phyloP scores from a whole-genome alignment of 2,888 invertebrate species.

The Rhopalosiphum nymphaeae region DNA sequence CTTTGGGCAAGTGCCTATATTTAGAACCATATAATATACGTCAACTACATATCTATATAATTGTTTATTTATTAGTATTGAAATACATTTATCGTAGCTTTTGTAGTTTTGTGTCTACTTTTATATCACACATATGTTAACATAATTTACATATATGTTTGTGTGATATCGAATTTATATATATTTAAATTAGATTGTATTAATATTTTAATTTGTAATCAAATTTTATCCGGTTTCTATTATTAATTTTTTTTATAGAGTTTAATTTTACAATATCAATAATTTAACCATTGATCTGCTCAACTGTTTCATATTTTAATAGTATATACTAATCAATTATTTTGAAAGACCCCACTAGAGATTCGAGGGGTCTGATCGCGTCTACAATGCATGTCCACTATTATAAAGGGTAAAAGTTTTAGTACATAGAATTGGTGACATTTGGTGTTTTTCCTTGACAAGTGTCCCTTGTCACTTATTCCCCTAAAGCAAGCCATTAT shows the following conservation, averaged over 20 bases:
- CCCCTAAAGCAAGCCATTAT: background rate
- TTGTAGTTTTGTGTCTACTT: background rate
- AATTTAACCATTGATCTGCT: background rate
- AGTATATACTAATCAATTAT: constrained; percentile 16
- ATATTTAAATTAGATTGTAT: background rate
- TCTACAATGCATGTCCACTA: constrained; percentile 13
- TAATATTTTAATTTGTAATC: background rate
- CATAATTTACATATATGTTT: background rate
- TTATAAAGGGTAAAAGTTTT: constrained; percentile 21
- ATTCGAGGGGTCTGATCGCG: background rate
- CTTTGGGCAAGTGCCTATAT: background rate
- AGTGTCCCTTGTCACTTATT: constrained; percentile 24
- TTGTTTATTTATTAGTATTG: background rate
- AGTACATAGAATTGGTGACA: constrained; percentile 15
- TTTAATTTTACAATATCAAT: background rate
- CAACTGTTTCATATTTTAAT: constrained; percentile 1
- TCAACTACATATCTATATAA: background rate
- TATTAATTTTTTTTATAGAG: background rate
- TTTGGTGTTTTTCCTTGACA: constrained; percentile 59
- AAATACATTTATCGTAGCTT: background rate
- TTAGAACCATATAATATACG: background rate
- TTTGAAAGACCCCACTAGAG: constrained; percentile 9
- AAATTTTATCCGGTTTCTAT: background rate
- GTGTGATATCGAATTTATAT: background rate
- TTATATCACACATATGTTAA: background rate